These are phyloP conservation scores for Pteromalus puparum DNA, from an alignment of 1,140 invertebrate genomes.

Conservation along the genomic window DNA sequence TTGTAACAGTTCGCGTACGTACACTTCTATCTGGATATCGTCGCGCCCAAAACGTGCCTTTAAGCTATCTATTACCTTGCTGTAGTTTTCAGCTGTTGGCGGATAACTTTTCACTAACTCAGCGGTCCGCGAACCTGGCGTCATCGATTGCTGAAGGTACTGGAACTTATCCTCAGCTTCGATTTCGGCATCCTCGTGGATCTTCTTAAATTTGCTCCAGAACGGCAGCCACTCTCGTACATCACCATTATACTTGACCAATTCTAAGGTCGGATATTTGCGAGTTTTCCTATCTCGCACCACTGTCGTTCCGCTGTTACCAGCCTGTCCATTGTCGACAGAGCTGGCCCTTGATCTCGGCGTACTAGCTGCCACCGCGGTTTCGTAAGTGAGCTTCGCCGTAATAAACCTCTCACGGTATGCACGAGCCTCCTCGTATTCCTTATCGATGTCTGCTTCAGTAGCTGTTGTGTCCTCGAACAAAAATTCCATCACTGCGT, in stretches of 20 bases:
- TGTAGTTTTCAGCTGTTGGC: constrained; percentile 56
- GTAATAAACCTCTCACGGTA: too few relatives aligned
- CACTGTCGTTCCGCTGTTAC: neutral
- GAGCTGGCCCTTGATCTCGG: too few relatives aligned
- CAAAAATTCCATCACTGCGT: too few relatives aligned
- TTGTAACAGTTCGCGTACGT: constrained; percentile 45
- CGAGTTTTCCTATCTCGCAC: neutral
- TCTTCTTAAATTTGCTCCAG: constrained; percentile 55
- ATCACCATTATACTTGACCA: neutral
- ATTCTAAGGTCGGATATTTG: neutral
- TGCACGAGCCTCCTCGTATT: too few relatives aligned
- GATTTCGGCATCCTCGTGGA: constrained; percentile 53
- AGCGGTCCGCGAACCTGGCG: neutral
- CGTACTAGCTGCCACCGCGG: too few relatives aligned
- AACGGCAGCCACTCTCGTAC: constrained; percentile 20
- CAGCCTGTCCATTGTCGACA: neutral
- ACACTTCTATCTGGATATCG: constrained; percentile 49
- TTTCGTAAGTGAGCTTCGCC: too few relatives aligned
- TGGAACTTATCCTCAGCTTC: constrained; percentile 35
- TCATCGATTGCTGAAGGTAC: constrained; percentile 10
- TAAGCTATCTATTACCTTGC: constrained; percentile 56
- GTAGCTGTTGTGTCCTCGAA: too few relatives aligned
- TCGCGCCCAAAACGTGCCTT: constrained; percentile 55
- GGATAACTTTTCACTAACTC: constrained; percentile 56
- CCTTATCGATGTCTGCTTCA: too few relatives aligned